Evolutionary conservation across 2,888 invertebrate species (phyloP).

Genomic region (Rhimphoctona megacephalus): DNA sequence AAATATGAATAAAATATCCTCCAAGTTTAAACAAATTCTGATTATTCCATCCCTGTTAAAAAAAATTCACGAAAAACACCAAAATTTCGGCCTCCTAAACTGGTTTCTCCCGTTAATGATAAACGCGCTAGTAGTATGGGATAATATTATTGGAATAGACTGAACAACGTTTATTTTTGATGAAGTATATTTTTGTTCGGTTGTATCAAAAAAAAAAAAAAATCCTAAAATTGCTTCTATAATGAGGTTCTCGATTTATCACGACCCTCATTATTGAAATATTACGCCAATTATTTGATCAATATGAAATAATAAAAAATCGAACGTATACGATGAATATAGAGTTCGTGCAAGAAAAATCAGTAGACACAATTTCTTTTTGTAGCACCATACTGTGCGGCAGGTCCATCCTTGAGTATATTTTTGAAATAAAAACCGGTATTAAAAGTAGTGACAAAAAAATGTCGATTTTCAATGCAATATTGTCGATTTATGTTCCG

Average conservation of each 20-base stretch:
- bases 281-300: not conserved
- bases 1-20: too few species aligned
- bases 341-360: not conserved
- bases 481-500: conserved; percentile 17
- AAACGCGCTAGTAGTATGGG: not conserved
- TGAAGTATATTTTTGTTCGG: not conserved
- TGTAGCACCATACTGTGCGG: not conserved
- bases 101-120: too few species aligned
- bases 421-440: not conserved
- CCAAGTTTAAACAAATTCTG: too few species aligned
- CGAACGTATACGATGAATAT: not conserved
- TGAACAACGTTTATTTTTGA: not conserved
- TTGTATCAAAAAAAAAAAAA: not conserved
- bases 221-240: not conserved
- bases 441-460: not conserved
- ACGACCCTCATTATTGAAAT: not conserved
- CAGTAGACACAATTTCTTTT: not conserved
- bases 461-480: conserved; percentile 20
- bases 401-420: not conserved
- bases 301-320: not conserved
- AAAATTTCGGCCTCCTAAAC: too few species aligned
- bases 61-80: too few species aligned
- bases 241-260: not conserved
- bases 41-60: too few species aligned
- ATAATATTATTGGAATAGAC: not conserved